Conservation (phyloP, 2,797 vertebrate species). For the Eulemur coronatus region DNA sequence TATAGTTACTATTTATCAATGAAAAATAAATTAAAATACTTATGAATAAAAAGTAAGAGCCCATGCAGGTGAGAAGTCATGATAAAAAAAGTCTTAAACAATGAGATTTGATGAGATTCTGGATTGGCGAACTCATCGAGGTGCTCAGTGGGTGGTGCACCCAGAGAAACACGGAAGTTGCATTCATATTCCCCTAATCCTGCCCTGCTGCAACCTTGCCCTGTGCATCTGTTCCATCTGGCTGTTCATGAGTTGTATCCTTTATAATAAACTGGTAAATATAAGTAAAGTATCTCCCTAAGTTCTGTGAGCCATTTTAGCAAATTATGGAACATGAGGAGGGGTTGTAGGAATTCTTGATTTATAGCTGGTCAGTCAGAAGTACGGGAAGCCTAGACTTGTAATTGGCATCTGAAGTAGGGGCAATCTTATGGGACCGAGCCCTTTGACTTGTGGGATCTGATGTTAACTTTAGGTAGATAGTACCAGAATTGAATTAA, state of each 20-base stretch:
- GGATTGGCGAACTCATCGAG: background rate
- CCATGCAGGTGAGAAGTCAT: background rate
- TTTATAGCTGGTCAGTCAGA: background rate
- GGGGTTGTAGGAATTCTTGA: background rate
- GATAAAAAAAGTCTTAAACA: background rate
- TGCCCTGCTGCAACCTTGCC: accelerated
- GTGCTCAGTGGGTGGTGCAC: background rate
- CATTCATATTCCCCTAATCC: background rate
- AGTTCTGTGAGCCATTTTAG: background rate
- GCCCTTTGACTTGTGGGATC: too few relatives aligned
- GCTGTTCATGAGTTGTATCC: background rate
- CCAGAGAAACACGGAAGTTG: background rate
- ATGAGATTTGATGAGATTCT: background rate
- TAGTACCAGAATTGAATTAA: background rate
- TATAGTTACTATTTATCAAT: background rate
- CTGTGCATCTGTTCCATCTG: background rate
- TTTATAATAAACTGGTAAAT: background rate
- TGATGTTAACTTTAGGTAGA: background rate
- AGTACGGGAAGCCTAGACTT: background rate
- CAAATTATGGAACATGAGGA: background rate
- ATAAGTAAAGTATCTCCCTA: background rate
- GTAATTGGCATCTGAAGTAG: background rate
- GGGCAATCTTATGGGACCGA: background rate
- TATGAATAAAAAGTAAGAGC: background rate
- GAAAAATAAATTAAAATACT: background rate